phyloP scores from a whole-genome alignment of 2,113 vertebrate species.

The Hypanus sabinus region DNA sequence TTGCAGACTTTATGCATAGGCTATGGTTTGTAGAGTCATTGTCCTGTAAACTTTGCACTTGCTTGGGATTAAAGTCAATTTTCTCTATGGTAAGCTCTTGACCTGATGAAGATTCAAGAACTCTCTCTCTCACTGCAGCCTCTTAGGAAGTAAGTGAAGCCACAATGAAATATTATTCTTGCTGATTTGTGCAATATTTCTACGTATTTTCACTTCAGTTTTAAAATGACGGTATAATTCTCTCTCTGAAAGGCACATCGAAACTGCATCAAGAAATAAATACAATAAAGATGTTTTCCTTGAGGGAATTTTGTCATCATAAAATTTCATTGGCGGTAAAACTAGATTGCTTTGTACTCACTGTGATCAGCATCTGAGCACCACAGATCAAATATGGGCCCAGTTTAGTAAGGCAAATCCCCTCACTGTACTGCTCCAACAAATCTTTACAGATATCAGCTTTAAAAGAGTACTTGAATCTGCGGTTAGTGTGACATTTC shows the following conservation, averaged over 20 bases:
- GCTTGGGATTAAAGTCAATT: not conserved
- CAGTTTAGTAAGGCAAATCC: not conserved
- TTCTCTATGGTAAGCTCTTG: not conserved
- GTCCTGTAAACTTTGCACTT: not conserved
- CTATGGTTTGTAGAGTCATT: not conserved
- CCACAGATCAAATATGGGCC: not conserved
- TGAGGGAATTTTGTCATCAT: not conserved
- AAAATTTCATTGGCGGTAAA: not conserved
- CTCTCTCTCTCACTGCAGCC: not conserved
- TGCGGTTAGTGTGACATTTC: slow-evolving; percentile 2
- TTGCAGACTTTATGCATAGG: not conserved
- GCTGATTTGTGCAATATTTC: not conserved
- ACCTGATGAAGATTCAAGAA: not conserved
- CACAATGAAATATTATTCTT: not conserved
- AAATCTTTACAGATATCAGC: not conserved
- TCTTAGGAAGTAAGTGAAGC: not conserved
- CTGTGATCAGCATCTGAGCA: not conserved
- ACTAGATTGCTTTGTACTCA: not conserved
- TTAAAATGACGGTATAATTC: not conserved
- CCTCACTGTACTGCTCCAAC: not conserved
- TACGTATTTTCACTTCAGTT: not conserved
- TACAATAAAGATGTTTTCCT: not conserved
- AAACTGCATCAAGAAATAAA: not conserved
- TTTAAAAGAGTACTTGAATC: not conserved
- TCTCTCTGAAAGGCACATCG: not conserved